Conservation (phyloP, 2,797 vertebrate species). For the Phrynocephalus guinanensis region DNA sequence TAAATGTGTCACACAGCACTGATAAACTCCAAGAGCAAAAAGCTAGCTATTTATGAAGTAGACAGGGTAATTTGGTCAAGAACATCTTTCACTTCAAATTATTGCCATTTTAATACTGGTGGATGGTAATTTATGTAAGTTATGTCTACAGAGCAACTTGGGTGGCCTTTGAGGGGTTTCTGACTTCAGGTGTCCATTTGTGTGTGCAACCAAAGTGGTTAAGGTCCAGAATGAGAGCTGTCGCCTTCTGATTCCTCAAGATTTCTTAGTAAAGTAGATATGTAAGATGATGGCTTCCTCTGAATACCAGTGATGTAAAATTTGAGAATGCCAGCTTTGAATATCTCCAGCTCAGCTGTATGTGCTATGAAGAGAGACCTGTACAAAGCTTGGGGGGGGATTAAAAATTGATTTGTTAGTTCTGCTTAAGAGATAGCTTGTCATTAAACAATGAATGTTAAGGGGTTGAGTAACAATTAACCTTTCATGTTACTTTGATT, state of each 20-base stretch:
- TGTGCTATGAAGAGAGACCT: neutral
- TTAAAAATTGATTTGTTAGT: neutral
- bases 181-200: neutral
- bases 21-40: slow-evolving; percentile 60
- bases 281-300: neutral
- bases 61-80: slow-evolving; percentile 62
- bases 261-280: neutral
- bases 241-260: neutral
- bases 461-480: neutral
- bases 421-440: neutral
- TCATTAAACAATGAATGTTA: neutral
- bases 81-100: slow-evolving; percentile 61
- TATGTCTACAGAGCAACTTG: neutral
- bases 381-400: neutral
- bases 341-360: neutral
- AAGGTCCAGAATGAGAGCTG: neutral
- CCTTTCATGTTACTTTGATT: neutral
- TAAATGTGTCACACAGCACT: slow-evolving; percentile 61
- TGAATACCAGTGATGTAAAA: neutral
- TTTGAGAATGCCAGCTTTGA: neutral
- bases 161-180: neutral
- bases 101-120: slow-evolving; percentile 54
- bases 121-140: slow-evolving; percentile 9
- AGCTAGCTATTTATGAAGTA: slow-evolving; percentile 50
- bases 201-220: neutral